Evolutionary conservation across 1,140 invertebrate species (phyloP).

Genomic region (Phocides pigmalion): DNA sequence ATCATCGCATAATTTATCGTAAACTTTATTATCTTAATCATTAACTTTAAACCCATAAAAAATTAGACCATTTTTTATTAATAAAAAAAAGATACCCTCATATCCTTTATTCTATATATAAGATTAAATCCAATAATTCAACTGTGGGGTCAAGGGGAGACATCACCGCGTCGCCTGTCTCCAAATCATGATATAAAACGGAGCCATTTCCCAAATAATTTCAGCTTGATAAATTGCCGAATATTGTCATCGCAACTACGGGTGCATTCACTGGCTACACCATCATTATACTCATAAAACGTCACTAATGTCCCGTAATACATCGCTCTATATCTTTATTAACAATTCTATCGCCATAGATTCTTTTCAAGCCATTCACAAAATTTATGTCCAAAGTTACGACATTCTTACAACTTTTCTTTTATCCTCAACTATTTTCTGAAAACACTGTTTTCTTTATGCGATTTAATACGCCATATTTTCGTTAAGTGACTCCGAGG

Average conservation of each 20-base stretch:
- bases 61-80: too few relatives aligned
- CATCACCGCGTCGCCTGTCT: background rate
- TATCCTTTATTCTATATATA: too few relatives aligned
- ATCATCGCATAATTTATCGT: too few relatives aligned
- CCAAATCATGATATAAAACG: conserved; percentile 12
- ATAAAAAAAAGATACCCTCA: too few relatives aligned
- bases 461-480: conserved; percentile 78
- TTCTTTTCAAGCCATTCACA: conserved; percentile 75
- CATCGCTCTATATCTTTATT: conserved; percentile 81
- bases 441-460: conserved; percentile 82
- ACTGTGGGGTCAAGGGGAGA: background rate
- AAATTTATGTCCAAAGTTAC: conserved; percentile 78
- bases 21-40: too few relatives aligned
- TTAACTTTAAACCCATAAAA: too few relatives aligned
- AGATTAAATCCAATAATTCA: background rate
- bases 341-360: conserved; percentile 78
- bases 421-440: conserved; percentile 78
- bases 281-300: conserved; percentile 70
- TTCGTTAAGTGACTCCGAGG: conserved; percentile 73
- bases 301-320: conserved; percentile 79
- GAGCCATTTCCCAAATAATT: conserved; percentile 17
- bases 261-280: conserved; percentile 69
- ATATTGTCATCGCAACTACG: conserved; percentile 44
- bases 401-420: conserved; percentile 77
- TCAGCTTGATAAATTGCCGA: conserved; percentile 52